phyloP scores from a whole-genome alignment of 1,140 invertebrate genomes.

The Eubasilissa regina region DNA sequence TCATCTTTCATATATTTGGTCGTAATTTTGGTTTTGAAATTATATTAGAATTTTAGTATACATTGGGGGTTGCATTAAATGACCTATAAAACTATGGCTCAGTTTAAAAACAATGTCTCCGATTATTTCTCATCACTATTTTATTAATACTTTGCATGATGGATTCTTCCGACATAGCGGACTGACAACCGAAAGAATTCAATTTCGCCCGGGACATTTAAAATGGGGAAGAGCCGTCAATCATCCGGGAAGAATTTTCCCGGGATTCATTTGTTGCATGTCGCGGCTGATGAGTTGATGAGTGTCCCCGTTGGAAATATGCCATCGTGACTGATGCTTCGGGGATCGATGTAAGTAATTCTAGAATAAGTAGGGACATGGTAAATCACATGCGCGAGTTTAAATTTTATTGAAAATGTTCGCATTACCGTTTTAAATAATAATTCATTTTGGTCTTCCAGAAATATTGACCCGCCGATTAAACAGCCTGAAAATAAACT shows the following conservation, averaged over 20 bases:
- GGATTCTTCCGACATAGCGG: neutral
- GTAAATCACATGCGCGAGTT: too few relatives aligned
- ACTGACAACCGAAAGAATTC: slow-evolving; percentile 2
- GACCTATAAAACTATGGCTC: neutral
- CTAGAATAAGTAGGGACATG: too few relatives aligned
- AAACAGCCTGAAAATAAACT: too few relatives aligned
- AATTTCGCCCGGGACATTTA: slow-evolving; percentile 8
- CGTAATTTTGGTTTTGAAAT: too few relatives aligned
- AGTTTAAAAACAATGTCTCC: neutral
- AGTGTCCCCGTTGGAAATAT: neutral
- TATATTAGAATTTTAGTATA: too few relatives aligned
- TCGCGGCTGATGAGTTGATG: neutral
- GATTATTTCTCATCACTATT: neutral
- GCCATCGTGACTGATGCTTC: neutral
- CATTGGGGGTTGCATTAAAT: neutral
- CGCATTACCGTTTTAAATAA: too few relatives aligned
- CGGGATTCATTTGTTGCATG: neutral
- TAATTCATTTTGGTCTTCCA: too few relatives aligned
- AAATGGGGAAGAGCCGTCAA: neutral
- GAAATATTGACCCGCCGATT: too few relatives aligned
- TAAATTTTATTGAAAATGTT: too few relatives aligned
- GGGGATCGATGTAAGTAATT: neutral
- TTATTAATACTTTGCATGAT: neutral
- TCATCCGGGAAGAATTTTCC: neutral
- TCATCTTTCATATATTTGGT: too few relatives aligned